Percentiles rank a stretch among this genome's conserved stretches.
phyloP scores from a whole-genome alignment of 2,797 vertebrate genomes.

The Coregonus ussuriensis region DNA sequence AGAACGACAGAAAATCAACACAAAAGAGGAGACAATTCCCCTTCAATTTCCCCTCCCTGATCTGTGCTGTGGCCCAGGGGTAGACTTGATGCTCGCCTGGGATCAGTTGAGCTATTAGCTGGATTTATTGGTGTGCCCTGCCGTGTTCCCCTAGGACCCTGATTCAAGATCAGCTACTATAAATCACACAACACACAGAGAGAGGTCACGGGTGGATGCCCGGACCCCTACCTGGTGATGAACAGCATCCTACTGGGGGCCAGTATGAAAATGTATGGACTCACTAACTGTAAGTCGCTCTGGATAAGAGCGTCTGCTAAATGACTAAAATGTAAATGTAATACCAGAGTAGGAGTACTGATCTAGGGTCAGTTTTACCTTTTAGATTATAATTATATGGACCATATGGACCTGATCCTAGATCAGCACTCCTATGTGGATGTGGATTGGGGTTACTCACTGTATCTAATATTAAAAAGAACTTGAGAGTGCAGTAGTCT shows the following conservation, averaged over 20 bases:
- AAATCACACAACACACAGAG: constrained; percentile 29
- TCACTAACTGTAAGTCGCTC: too few relatives aligned
- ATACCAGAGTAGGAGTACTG: too few relatives aligned
- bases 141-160: constrained; percentile 22
- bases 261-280: too few relatives aligned
- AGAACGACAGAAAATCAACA: neutral
- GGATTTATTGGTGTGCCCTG: constrained; percentile 36
- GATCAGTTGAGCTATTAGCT: constrained; percentile 38
- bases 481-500: too few relatives aligned
- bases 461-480: too few relatives aligned
- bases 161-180: constrained; percentile 24
- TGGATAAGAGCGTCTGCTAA: too few relatives aligned
- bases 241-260: constrained; percentile 18
- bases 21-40: neutral
- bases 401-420: too few relatives aligned
- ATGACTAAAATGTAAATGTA: too few relatives aligned
- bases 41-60: neutral
- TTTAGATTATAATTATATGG: too few relatives aligned
- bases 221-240: constrained; percentile 10
- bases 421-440: too few relatives aligned
- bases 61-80: neutral
- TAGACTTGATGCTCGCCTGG: neutral
- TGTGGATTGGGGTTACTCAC: too few relatives aligned
- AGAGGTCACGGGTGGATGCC: constrained; percentile 13
- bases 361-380: too few relatives aligned